These are phyloP conservation scores for Meloidogyne exigua DNA, from an alignment of 1,140 invertebrate species.

Conservation along the genomic window DNA sequence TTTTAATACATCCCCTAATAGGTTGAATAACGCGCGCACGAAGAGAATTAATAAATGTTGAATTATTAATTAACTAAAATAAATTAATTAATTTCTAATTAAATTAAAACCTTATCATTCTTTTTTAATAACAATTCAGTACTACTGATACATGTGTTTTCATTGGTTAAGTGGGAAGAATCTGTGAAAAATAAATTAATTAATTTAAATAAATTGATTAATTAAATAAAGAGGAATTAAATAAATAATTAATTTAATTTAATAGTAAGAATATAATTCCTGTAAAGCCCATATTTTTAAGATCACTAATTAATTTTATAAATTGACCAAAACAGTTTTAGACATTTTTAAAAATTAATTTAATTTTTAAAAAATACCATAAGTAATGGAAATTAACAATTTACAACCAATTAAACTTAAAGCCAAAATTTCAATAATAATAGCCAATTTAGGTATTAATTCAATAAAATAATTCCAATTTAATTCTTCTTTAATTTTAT, in stretches of 20 bases:
- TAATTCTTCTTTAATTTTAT: background rate
- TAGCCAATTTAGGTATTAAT: background rate
- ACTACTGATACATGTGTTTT: background rate
- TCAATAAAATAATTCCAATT: background rate
- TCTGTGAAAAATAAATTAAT: background rate
- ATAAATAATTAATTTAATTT: too few relatives aligned
- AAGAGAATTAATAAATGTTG: conserved; percentile 1
- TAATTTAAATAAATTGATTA: background rate
- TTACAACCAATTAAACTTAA: background rate
- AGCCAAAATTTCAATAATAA: background rate
- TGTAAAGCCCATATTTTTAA: too few relatives aligned
- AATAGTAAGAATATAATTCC: too few relatives aligned
- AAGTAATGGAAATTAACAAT: background rate
- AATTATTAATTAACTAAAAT: background rate
- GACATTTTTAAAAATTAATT: too few relatives aligned
- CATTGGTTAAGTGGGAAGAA: background rate
- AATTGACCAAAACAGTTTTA: too few relatives aligned
- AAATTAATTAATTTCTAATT: too few relatives aligned
- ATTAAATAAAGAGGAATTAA: background rate
- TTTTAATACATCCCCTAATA: background rate
- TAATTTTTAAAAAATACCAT: background rate
- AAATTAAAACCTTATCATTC: background rate
- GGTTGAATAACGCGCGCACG: background rate
- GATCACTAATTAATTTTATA: too few relatives aligned
- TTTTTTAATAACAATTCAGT: background rate